Evolutionary conservation across 1,140 invertebrate genomes (phyloP).

Genomic region (Drosophila jambulina): DNA sequence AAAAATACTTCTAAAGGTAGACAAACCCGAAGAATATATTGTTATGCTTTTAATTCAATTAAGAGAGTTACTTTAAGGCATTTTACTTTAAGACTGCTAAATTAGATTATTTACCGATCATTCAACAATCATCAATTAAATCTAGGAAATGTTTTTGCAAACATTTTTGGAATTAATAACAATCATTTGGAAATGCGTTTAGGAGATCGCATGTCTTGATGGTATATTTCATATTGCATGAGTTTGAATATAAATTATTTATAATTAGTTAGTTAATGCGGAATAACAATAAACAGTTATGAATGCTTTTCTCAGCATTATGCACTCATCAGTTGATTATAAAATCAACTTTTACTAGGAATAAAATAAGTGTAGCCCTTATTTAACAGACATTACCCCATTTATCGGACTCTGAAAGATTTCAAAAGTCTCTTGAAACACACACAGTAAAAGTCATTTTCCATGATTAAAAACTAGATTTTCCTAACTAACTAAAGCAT

Average conservation of each 20-base stretch:
- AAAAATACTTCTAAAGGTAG: neutral
- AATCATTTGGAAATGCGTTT: neutral
- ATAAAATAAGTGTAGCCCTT: neutral
- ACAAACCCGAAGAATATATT: neutral
- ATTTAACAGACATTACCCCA: no score
- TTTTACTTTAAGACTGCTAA: neutral
- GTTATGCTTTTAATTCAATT: neutral
- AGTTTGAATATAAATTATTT: neutral
- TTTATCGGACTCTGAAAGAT: no score
- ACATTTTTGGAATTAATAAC: neutral
- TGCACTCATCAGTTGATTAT: conserved; percentile 1
- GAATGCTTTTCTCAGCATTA: neutral
- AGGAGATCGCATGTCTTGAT: neutral
- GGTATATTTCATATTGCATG: conserved; percentile 2
- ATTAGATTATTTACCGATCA: neutral
- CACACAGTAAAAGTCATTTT: neutral
- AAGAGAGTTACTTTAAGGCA: neutral
- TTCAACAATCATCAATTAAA: neutral
- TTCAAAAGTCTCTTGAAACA: neutral
- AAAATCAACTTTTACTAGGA: neutral
- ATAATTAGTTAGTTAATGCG: conserved; percentile 4
- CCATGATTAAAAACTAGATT: conserved; percentile 1
- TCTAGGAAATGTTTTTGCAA: neutral
- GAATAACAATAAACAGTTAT: neutral
- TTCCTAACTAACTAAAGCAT: conserved; percentile 22